A percentile compares a stretch with the other conserved stretches of the same genome.
Conservation (phyloP, 2,888 invertebrate genomes). For the Caenorhabditis sp. region DNA sequence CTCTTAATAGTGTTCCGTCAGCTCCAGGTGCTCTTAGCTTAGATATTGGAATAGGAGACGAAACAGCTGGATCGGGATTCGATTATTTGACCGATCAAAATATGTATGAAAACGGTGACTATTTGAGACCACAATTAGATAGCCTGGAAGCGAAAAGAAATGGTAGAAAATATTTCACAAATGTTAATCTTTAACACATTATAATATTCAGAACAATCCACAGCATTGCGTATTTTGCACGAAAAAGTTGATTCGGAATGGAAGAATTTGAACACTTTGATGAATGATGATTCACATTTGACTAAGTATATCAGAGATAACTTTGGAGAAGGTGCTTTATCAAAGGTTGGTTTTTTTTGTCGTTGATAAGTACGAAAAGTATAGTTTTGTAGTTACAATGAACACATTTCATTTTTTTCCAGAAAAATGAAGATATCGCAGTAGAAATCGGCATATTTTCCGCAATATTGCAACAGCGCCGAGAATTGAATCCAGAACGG, state of each 20-base stretch:
- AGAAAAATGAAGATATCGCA: constrained; percentile 14
- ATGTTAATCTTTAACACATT: background rate
- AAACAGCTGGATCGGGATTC: constrained; percentile 26
- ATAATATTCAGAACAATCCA: background rate
- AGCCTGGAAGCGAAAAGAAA: background rate
- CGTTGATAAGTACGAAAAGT: too few relatives aligned
- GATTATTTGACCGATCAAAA: constrained; percentile 12
- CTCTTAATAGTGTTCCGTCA: constrained; percentile 10
- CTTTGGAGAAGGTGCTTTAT: constrained; percentile 3
- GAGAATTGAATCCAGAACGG: constrained; percentile 11
- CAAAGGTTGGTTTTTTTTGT: background rate
- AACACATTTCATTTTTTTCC: too few relatives aligned
- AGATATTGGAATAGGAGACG: constrained; percentile 18
- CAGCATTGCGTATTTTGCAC: background rate
- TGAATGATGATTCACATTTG: constrained; percentile 16
- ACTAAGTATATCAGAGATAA: constrained; percentile 8
- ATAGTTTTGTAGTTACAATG: too few relatives aligned
- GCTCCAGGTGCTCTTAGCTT: constrained; percentile 11
- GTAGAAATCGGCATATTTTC: constrained; percentile 16
- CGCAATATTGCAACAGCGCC: constrained; percentile 10
- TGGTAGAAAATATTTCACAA: background rate
- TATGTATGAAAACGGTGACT: background rate
- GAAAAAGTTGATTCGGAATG: constrained; percentile 13
- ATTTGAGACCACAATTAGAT: constrained; percentile 11
- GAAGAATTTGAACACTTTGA: constrained; percentile 3